Percentiles rank a stretch among this genome's conserved stretches.
phyloP scores from a whole-genome alignment of 2,797 vertebrate species.

The Apogon hyalosoma region DNA sequence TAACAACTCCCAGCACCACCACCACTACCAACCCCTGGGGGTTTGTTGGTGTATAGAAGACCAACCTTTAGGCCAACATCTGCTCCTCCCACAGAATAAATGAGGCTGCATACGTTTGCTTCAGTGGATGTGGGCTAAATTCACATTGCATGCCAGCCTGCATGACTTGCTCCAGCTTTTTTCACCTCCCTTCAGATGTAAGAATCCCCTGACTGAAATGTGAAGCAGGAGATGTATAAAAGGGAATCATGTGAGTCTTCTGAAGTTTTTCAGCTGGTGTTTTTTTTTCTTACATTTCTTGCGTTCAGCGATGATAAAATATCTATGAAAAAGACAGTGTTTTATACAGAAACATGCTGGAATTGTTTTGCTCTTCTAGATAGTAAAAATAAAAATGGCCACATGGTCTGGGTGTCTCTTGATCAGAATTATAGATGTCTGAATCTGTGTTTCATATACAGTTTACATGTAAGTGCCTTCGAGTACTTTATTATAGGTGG shows the following conservation, averaged over 20 bases:
- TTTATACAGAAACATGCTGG: background rate
- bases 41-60: constrained; percentile 5
- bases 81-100: constrained; percentile 36
- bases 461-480: constrained; percentile 8
- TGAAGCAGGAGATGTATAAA: constrained; percentile 7
- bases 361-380: constrained; percentile 11
- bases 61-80: constrained; percentile 32
- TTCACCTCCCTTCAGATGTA: constrained; percentile 5
- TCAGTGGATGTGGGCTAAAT: constrained; percentile 26
- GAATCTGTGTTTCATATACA: constrained; percentile 2
- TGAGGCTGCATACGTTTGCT: constrained; percentile 18
- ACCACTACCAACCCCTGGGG: background rate
- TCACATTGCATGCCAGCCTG: constrained; percentile 8
- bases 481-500: constrained; percentile 30
- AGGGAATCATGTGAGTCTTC: constrained; percentile 21
- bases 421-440: constrained; percentile 6
- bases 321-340: constrained; percentile 13
- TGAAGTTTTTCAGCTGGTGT: constrained; percentile 23
- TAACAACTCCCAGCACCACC: constrained; percentile 32
- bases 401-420: constrained; percentile 7
- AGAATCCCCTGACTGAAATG: constrained; percentile 14
- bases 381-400: constrained; percentile 2
- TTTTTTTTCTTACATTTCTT: constrained; percentile 8
- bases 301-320: constrained; percentile 29
- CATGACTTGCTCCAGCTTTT: constrained; percentile 21